These are phyloP conservation scores for Microcebus griseorufus DNA, from an alignment of 2,113 vertebrate species.

Conservation along the genomic window DNA sequence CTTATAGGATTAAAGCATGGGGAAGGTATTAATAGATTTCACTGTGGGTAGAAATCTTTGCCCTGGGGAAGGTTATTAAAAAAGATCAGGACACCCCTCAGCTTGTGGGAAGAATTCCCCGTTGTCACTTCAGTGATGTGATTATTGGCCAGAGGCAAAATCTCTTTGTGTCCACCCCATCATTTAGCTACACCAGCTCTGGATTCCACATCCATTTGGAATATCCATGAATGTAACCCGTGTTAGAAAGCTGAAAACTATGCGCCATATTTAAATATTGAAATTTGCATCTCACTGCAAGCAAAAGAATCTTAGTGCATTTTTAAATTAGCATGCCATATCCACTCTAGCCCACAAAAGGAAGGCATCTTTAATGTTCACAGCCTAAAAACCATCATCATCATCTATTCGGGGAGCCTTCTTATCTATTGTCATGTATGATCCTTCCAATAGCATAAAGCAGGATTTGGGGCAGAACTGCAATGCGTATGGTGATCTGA, in stretches of 20 bases:
- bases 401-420: neutral
- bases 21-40: constrained; percentile 31
- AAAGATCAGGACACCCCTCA: neutral
- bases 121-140: neutral
- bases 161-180: neutral
- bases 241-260: neutral
- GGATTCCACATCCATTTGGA: neutral
- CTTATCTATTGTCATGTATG: neutral
- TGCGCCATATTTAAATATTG: neutral
- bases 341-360: neutral
- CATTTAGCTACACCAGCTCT: neutral
- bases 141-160: neutral
- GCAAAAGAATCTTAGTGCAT: neutral
- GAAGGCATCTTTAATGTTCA: neutral
- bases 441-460: neutral
- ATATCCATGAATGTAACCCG: neutral
- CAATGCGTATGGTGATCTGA: neutral
- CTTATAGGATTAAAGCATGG: constrained; percentile 41
- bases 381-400: neutral
- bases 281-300: neutral
- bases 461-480: neutral
- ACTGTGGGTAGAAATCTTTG: constrained; percentile 12
- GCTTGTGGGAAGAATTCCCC: constrained; percentile 15
- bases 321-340: neutral
- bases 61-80: constrained; percentile 43